Percentiles rank a stretch among this genome's conserved stretches.
Conservation (phyloP, 2,113 vertebrate genomes). For the Microcebus ravelobensis region DNA sequence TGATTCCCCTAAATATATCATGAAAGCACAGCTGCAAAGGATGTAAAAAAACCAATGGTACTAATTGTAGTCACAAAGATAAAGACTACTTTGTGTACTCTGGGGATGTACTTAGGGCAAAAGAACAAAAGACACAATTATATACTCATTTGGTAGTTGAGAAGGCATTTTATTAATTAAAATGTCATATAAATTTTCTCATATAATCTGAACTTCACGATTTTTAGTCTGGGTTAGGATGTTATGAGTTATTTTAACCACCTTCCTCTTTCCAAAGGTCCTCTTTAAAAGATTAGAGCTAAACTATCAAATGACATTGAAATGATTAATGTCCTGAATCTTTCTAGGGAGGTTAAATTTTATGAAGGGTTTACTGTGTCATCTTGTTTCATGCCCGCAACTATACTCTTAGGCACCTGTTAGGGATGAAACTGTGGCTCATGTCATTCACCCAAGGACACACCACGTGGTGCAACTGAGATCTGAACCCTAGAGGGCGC, state of each 20-base stretch:
- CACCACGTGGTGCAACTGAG: neutral
- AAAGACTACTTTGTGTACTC: slow-evolving; percentile 20
- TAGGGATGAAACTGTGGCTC: neutral
- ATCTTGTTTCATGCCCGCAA: neutral
- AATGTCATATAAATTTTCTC: neutral
- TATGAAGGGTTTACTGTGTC: neutral
- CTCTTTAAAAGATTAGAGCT: neutral
- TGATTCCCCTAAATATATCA: slow-evolving; percentile 42
- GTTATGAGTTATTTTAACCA: neutral
- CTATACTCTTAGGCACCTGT: rapidly evolving
- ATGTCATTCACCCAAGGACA: neutral
- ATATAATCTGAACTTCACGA: neutral
- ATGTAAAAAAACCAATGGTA: neutral
- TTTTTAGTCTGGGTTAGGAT: neutral
- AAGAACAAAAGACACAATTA: neutral
- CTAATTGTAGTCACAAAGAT: slow-evolving; percentile 50
- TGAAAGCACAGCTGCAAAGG: slow-evolving; percentile 58
- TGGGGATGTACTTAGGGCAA: neutral
- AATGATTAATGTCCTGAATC: neutral
- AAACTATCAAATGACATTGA: neutral
- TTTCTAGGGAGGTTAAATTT: neutral
- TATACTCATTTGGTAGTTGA: neutral
- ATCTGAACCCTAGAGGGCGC: neutral
- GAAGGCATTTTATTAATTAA: neutral
- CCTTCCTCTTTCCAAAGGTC: neutral